Percentiles rank a stretch among this genome's conserved stretches.
Evolutionary conservation across 2,797 vertebrate species (phyloP).

Genomic region (Lagodon rhomboides): DNA sequence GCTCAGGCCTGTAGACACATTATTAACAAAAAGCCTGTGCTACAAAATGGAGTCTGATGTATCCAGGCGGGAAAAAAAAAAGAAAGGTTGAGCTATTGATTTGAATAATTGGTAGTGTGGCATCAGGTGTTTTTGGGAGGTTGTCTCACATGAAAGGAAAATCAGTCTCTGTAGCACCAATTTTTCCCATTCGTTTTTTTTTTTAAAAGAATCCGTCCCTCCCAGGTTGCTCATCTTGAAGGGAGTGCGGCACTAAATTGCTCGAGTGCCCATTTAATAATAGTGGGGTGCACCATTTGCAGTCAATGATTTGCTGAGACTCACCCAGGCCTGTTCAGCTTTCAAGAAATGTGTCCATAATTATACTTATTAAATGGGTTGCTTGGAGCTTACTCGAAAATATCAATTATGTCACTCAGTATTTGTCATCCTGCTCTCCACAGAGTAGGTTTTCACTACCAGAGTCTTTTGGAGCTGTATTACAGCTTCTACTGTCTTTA

Average conservation of each 20-base stretch:
- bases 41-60: background rate
- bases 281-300: background rate
- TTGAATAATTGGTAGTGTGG: background rate
- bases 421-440: background rate
- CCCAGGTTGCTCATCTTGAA: background rate
- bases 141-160: background rate
- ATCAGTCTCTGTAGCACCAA: background rate
- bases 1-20: conserved; percentile 2
- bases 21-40: background rate
- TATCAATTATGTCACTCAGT: background rate
- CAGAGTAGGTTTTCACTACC: background rate
- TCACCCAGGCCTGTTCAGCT: background rate
- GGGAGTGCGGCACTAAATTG: background rate
- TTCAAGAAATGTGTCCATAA: background rate
- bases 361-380: conserved; percentile 24
- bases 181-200: conserved; percentile 13
- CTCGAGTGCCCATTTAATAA: conserved; percentile 1
- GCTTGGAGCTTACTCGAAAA: background rate
- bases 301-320: background rate
- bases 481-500: background rate
- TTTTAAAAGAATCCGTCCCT: background rate
- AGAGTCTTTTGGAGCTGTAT: background rate
- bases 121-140: conserved; percentile 1
- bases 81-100: background rate
- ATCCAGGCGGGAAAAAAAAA: background rate